phyloP scores from a whole-genome alignment of 2,888 invertebrate species.

The Trachelus stipa region DNA sequence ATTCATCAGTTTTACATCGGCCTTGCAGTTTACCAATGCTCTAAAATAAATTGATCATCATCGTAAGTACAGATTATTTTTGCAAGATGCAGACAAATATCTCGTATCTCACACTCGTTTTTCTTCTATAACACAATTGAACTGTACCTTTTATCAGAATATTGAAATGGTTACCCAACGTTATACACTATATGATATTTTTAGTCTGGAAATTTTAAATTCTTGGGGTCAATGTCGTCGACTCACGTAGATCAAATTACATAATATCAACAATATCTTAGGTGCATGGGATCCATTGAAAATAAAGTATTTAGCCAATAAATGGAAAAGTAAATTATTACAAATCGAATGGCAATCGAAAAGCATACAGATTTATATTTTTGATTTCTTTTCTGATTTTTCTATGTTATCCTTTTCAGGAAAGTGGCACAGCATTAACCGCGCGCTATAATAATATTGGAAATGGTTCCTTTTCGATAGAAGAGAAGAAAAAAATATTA shows the following conservation, averaged over 20 bases:
- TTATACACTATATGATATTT: background rate
- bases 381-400: background rate
- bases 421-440: background rate
- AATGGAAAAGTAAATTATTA: background rate
- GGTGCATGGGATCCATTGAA: slow-evolving; percentile 14
- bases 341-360: background rate
- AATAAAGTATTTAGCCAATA: background rate
- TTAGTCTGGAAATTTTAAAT: background rate
- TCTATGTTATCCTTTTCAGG: no score
- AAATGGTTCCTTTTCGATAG: slow-evolving; percentile 26
- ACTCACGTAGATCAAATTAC: slow-evolving; percentile 15
- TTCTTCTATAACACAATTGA: background rate
- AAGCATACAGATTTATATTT: background rate
- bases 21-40: slow-evolving; percentile 6
- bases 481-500: slow-evolving; percentile 28
- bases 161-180: background rate
- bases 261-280: slow-evolving; percentile 15
- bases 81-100: background rate
- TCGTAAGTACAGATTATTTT: no score
- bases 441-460: slow-evolving; percentile 26
- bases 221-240: background rate
- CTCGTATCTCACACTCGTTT: background rate
- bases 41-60: background rate
- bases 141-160: background rate
- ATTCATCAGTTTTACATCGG: slow-evolving; percentile 17